Evolutionary conservation across 2,797 vertebrate species (phyloP), one percentile per base, ranked within the genome.

Genomic region (Neomorphus geoffroyi): DNA sequence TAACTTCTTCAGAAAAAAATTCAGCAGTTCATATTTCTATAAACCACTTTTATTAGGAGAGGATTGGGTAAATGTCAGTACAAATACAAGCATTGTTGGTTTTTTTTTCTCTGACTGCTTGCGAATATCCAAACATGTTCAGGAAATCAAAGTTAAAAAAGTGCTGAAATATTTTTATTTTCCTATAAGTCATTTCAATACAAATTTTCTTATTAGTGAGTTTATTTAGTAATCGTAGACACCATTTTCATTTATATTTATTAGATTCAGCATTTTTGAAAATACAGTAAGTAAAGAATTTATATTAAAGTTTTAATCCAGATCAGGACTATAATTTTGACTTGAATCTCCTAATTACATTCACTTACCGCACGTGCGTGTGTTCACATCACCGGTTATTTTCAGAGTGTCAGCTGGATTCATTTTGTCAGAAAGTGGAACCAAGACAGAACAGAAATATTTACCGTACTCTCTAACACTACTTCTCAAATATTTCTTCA

Each of bases 11-110:
- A 54, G 26, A 28, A 89, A 57, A 16, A 48, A 74, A n/a, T 15
- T 61, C 26, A 51, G 9, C 2, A 24, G 6, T n/a, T 83, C 19
- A 58, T 28, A 45, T 58, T 86, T 80, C 13, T n/a, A 54, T 12
- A 80, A 83, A 45, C 6, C 10, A 46, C 10, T 54, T 91, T 30
- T 50, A 2, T 46, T 30, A 30, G 33, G 2, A 30, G 26, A 30
- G 33, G 2, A n/a, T 60, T 61, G 24, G 3, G 13, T 83, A 77
- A 66, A 64, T n/a, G 3, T 10, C 39, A 37, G 54, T 43, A 50
- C 2, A 43, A 17, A n/a, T 27, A 7, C 3, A 72, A 56, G 3
- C 3, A 32, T 9, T 43, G 7, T 0, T 41, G n/a, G n/a, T 32
- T 33, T 35, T 53, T 71, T 70, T 86, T 15, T 28, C 8, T 67